A percentile compares a stretch with the other conserved stretches of the same genome.
Evolutionary conservation across 1,140 invertebrate genomes (phyloP).

Genomic region (Zaprionus davidi): DNA sequence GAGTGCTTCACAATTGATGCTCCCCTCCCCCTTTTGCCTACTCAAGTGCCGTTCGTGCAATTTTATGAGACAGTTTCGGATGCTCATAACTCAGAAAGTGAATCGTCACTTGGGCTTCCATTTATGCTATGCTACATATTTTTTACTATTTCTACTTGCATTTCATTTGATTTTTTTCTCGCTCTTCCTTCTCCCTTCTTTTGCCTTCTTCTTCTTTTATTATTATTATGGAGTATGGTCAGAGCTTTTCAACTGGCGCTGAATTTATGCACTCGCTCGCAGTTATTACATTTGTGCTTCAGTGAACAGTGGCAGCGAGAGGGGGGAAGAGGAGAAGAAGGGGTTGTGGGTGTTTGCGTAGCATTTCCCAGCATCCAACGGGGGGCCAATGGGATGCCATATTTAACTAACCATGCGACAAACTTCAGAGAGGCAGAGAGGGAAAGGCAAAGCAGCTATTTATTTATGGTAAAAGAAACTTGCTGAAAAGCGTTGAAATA

Average conservation of each 20-base stretch:
- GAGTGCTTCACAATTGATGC: neutral
- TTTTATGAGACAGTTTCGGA: constrained; percentile 29
- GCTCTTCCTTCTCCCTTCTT: constrained; percentile 1
- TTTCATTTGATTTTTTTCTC: neutral
- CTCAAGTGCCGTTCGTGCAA: constrained; percentile 3
- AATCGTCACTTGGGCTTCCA: constrained; percentile 10
- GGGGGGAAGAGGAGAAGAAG: neutral
- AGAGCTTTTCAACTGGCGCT: constrained; percentile 27
- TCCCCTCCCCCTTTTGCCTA: neutral
- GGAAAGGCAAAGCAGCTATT: constrained; percentile 46
- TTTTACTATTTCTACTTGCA: neutral
- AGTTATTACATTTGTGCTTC: constrained; percentile 64
- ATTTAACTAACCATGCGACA: constrained; percentile 60
- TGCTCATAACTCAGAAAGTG: constrained; percentile 41
- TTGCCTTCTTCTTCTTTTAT: constrained; percentile 2
- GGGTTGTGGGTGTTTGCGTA: neutral
- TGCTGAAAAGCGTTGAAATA: constrained; percentile 73
- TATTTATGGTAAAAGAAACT: constrained; percentile 67
- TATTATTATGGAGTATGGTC: constrained; percentile 12
- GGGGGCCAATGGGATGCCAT: constrained; percentile 29
- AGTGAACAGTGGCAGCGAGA: neutral
- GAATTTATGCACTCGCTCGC: constrained; percentile 53
- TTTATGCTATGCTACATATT: neutral
- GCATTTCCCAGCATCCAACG: constrained; percentile 3
- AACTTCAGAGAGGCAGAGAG: constrained; percentile 48